These are phyloP conservation scores for Myzus persicae DNA, from an alignment of 1,140 invertebrate genomes.

Conservation along the genomic window DNA sequence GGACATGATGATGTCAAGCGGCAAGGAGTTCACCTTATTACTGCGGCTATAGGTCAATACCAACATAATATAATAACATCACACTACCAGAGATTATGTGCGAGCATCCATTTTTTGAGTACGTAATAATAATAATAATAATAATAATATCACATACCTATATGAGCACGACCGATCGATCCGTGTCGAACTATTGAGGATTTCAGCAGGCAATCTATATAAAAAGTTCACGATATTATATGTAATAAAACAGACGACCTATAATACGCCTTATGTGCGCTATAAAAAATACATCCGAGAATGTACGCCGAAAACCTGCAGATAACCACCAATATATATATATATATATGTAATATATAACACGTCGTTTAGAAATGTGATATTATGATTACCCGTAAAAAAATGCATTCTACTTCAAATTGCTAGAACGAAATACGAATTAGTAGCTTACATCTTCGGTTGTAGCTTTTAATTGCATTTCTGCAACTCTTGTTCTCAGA, in stretches of 20 bases:
- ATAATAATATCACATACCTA: neutral
- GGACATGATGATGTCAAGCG: too few species aligned
- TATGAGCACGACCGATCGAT: neutral
- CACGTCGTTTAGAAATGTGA: neutral
- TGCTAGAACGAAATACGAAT: neutral
- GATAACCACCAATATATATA: neutral
- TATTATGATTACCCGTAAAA: too few species aligned
- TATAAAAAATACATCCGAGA: neutral
- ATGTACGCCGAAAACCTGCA: neutral
- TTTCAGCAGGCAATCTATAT: neutral
- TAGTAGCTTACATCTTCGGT: neutral
- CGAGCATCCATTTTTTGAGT: neutral
- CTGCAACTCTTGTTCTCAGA: neutral
- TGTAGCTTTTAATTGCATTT: neutral
- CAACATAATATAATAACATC: neutral
- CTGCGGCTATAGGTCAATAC: too few species aligned
- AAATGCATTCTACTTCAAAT: neutral
- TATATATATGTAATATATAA: neutral
- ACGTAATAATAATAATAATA: neutral
- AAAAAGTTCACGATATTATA: neutral
- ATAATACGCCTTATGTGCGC: neutral
- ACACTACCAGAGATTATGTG: neutral
- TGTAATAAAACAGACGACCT: neutral
- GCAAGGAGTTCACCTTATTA: too few species aligned
- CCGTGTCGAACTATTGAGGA: neutral